Percentiles rank a stretch among this genome's conserved stretches.
Evolutionary conservation across 2,888 invertebrate genomes (phyloP).

Genomic region (Sturmia bella): DNA sequence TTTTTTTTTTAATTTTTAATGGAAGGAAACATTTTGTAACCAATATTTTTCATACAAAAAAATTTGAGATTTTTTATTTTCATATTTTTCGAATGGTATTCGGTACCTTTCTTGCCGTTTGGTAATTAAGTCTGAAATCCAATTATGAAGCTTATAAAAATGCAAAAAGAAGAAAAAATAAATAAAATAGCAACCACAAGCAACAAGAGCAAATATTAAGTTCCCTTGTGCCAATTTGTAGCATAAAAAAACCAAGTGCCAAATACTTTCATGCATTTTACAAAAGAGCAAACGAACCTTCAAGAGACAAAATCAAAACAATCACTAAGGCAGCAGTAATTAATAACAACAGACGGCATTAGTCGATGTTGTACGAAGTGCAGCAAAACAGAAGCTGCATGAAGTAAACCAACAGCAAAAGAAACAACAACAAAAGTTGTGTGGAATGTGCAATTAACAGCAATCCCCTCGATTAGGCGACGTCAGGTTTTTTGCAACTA

Average conservation of each 20-base stretch:
- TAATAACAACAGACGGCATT: conserved; percentile 18
- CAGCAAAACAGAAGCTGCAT: conserved; percentile 62
- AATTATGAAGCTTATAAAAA: conserved; percentile 79
- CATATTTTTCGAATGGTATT: conserved; percentile 15
- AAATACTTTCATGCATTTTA: conserved; percentile 33
- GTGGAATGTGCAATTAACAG: conserved; percentile 80
- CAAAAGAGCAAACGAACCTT: conserved; percentile 40
- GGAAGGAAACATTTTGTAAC: too few species aligned
- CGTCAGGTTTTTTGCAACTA: conserved; percentile 65
- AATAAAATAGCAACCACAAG: conserved; percentile 3
- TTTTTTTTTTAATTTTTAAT: too few species aligned
- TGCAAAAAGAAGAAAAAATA: conserved; percentile 43
- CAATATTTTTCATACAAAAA: too few species aligned
- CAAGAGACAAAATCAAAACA: conserved; percentile 51
- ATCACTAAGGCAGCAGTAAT: conserved; percentile 57
- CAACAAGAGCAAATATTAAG: conserved; percentile 54
- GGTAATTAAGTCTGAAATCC: conserved; percentile 80
- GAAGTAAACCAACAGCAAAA: conserved; percentile 25
- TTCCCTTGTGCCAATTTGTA: conserved; percentile 68
- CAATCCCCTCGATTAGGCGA: conserved; percentile 73
- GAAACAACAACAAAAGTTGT: conserved; percentile 73
- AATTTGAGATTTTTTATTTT: background rate
- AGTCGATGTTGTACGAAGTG: background rate
- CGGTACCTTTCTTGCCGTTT: conserved; percentile 68
- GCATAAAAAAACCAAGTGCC: conserved; percentile 35